Evolutionary conservation across 2,797 vertebrate species (phyloP), one percentile per base, ranked within the genome.

Genomic region (Chelonia mydas): DNA sequence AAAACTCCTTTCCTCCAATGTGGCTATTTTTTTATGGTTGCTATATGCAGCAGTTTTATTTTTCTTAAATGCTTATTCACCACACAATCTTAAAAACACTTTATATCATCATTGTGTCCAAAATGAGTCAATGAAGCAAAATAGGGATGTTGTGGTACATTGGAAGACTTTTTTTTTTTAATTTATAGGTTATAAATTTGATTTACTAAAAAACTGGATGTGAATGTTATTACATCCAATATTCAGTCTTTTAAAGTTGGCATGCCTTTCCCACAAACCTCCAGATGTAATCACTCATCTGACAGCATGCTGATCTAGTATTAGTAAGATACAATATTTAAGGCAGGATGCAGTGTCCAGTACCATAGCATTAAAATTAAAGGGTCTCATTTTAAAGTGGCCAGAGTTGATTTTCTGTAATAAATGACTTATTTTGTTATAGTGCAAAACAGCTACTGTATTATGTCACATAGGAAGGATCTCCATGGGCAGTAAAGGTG

Each of bases 21-120:
- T n/a, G 13, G 83, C 87, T 81, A 90, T 2, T 0, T 41, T 94
- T 84, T 92, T 93, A 88, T 82, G 86, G 90, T 59, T 78, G 23
- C 57, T 88, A 51, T 31, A 61, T 87, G 19, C 90, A 0, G 92
- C 74, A 28, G 74, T 51, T 94, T 90, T 87, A 87, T 81, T 45
- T 17, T 33, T 37, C 4, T 68, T 90, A 83, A 80, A 86, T 95
- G 72, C 78, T 86, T 94, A 19, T 90, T 78, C 91, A 65, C 86
- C 80, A 82, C 16, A 78, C 31, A 16, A 21, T 78, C 74, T 97
- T 0, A 0, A 87, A 50, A 90, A 65, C 77, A 50, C 84, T 90
- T 93, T 89, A 80, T 92, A 93, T 94, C 45, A 11, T 80, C 45
- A 80, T 91, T 88, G 37, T 82, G 53, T 82, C 50, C 5, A 3